phyloP scores from a whole-genome alignment of 2,888 invertebrate genomes.

The Spialia ferax region DNA sequence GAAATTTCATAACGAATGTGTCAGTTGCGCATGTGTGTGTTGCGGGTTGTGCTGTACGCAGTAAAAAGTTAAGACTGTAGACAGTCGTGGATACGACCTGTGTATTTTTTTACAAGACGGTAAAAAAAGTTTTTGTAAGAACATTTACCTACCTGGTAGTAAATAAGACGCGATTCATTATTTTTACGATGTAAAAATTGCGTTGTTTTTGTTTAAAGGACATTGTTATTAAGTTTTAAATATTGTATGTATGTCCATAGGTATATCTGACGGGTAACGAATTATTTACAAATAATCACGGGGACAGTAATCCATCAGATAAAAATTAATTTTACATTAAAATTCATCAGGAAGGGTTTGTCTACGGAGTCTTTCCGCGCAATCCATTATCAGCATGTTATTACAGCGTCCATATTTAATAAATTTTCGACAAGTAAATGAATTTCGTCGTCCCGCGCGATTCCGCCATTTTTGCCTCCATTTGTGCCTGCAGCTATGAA shows the following conservation, averaged over 20 bases:
- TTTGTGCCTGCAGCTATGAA: slow-evolving; percentile 34
- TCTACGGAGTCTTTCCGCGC: slow-evolving; percentile 3
- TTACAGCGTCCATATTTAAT: slow-evolving; percentile 31
- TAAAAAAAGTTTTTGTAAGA: no score
- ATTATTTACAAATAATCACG: no score
- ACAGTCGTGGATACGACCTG: neutral
- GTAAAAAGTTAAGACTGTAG: neutral
- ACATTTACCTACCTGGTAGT: no score
- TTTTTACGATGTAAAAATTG: no score
- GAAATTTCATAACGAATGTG: slow-evolving; percentile 36
- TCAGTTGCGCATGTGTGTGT: neutral
- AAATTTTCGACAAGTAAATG: slow-evolving; percentile 37
- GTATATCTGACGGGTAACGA: no score
- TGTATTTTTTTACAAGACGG: neutral
- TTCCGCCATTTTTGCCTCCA: slow-evolving; percentile 17
- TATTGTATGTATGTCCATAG: no score
- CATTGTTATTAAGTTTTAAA: no score
- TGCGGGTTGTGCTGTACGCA: neutral
- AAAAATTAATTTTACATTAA: neutral
- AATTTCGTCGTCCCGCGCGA: slow-evolving; percentile 21
- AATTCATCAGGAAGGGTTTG: neutral
- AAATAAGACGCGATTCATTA: no score
- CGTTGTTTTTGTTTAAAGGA: no score
- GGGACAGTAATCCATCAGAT: no score
- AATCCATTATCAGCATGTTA: slow-evolving; percentile 29